Conservation (phyloP, 2,113 vertebrate species). For the Anguilla japonica region DNA sequence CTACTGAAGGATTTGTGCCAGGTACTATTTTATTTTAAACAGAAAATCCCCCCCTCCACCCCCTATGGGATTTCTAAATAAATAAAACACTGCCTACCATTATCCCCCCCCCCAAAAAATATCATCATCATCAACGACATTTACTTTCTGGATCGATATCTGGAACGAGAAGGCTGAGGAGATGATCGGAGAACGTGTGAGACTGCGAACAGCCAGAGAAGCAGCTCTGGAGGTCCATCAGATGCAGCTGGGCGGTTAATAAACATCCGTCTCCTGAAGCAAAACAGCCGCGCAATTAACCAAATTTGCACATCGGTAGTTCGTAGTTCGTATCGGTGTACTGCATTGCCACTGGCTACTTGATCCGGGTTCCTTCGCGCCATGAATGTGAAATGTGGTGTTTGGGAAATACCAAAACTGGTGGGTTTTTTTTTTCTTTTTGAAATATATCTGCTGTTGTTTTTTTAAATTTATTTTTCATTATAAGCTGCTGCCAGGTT, state of each 20-base stretch:
- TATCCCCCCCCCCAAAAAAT: background rate
- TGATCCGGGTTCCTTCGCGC: background rate
- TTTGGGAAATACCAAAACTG: background rate
- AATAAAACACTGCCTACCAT: background rate
- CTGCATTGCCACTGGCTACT: background rate
- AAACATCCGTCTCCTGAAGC: background rate
- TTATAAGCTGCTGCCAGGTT: background rate
- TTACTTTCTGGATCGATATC: conserved; percentile 1
- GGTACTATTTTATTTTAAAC: background rate
- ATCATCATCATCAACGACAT: background rate
- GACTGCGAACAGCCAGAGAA: background rate
- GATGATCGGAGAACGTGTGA: background rate
- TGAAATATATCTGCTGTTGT: background rate
- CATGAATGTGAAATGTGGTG: background rate
- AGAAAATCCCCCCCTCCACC: no score
- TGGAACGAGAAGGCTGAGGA: background rate
- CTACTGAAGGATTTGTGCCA: background rate
- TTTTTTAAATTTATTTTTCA: background rate
- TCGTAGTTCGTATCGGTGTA: no score
- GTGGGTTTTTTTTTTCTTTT: background rate
- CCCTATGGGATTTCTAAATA: background rate
- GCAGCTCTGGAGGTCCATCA: background rate
- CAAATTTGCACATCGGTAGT: background rate
- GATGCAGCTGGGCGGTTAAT: background rate
- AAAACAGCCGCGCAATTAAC: background rate